Evolutionary conservation across 2,888 invertebrate genomes (phyloP).

Genomic region (Globia sparganii): DNA sequence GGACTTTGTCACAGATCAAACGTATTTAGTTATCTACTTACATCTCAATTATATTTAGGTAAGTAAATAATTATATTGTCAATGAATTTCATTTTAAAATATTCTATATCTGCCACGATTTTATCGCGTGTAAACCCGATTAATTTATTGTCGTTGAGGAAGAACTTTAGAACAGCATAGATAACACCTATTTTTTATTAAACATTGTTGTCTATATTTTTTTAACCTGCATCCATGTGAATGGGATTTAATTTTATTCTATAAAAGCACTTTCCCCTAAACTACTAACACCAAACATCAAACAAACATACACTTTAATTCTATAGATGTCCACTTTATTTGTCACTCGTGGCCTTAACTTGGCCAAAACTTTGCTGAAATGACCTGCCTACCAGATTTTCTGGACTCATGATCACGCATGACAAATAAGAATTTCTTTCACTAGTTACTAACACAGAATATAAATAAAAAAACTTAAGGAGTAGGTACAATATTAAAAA

Average conservation of each 20-base stretch:
- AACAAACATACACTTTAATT: constrained; percentile 78
- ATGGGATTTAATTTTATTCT: constrained; percentile 75
- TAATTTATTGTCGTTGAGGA: constrained; percentile 62
- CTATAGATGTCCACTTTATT: constrained; percentile 28
- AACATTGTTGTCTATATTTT: constrained; percentile 60
- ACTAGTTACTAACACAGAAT: constrained; percentile 73
- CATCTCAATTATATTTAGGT: constrained; percentile 14
- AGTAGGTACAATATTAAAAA: constrained; percentile 71
- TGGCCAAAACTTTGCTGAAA: not conserved
- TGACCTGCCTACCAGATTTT: not conserved
- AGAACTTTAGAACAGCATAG: constrained; percentile 59
- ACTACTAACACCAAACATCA: constrained; percentile 88
- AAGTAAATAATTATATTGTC: constrained; percentile 22
- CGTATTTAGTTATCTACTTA: constrained; percentile 21
- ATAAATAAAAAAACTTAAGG: constrained; percentile 73
- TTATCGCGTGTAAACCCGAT: constrained; percentile 45
- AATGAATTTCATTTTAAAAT: constrained; percentile 18
- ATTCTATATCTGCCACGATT: constrained; percentile 48
- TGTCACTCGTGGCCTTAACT: constrained; percentile 28
- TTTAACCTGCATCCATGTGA: constrained; percentile 69
- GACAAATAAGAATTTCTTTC: constrained; percentile 48
- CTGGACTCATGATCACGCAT: constrained; percentile 16
- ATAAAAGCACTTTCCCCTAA: constrained; percentile 88
- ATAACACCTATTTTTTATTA: constrained; percentile 55
- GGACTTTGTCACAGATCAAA: constrained; percentile 11